Percentiles rank a stretch among this genome's conserved stretches.
phyloP scores from a whole-genome alignment of 2,888 invertebrate genomes.

The Caenorhabditis sinica region DNA sequence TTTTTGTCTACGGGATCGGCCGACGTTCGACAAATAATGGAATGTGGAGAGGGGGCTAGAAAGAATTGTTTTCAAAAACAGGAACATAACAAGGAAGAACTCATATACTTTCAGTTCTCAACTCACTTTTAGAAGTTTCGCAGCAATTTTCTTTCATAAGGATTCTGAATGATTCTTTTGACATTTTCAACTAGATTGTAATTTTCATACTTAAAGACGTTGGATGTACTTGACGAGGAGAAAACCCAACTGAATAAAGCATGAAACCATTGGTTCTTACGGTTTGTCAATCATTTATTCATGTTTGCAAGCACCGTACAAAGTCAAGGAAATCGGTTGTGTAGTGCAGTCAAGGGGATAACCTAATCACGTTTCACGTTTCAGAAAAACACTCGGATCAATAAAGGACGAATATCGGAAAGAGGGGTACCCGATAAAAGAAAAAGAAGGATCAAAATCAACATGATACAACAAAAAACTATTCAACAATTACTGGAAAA shows the following conservation, averaged over 20 bases:
- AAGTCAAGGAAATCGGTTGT: conserved; percentile 11
- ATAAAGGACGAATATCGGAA: conserved; percentile 13
- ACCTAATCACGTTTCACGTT: conserved; percentile 44
- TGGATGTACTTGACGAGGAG: background rate
- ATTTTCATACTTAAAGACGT: no score
- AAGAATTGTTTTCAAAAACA: conserved; percentile 28
- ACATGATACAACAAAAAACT: conserved; percentile 58
- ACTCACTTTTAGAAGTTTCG: conserved; percentile 13
- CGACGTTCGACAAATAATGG: conserved; percentile 22
- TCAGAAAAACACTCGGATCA: conserved; percentile 35
- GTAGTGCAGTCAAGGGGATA: background rate
- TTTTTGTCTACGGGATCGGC: background rate
- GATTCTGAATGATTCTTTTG: background rate
- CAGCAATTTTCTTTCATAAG: conserved; percentile 6
- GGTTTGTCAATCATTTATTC: conserved; percentile 23
- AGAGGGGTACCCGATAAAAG: conserved; percentile 32
- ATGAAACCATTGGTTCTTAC: background rate
- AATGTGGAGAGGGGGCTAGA: background rate
- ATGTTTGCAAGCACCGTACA: conserved; percentile 29
- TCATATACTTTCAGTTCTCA: background rate
- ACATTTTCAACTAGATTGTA: background rate
- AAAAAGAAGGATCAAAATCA: conserved; percentile 45
- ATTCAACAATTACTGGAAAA: conserved; percentile 56
- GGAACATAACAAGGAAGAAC: conserved; percentile 16
- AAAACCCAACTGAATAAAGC: background rate